Evolutionary conservation across 1,140 invertebrate genomes (phyloP).

Genomic region (Agraylea sexmaculata): DNA sequence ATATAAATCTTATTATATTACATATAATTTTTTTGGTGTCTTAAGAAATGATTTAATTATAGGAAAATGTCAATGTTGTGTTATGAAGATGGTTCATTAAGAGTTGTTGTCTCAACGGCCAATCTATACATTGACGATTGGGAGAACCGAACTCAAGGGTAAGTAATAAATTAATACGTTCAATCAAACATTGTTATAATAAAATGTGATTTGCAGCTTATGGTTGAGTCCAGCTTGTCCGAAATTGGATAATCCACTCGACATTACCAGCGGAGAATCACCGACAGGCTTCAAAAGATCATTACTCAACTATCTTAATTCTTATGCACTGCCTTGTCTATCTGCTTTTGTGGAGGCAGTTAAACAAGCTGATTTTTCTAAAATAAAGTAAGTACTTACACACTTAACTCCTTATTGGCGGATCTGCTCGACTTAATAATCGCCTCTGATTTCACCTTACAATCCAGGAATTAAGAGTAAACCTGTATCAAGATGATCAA

Average conservation of each 20-base stretch:
- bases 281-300: constrained; percentile 75
- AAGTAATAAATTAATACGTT: constrained; percentile 9
- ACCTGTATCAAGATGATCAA: no score
- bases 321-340: constrained; percentile 58
- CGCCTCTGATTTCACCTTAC: no score
- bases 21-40: background rate
- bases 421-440: no score
- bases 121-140: constrained; percentile 88
- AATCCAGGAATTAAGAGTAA: no score
- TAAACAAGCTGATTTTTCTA: constrained; percentile 64
- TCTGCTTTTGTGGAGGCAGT: constrained; percentile 63
- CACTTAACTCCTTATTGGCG: no score
- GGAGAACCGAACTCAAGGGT: constrained; percentile 90
- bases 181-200: constrained; percentile 3
- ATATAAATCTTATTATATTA: constrained; percentile 3
- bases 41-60: constrained; percentile 22
- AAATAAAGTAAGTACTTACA: constrained; percentile 53
- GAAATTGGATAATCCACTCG: constrained; percentile 39
- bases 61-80: constrained; percentile 85
- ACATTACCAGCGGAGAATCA: constrained; percentile 61
- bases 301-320: constrained; percentile 66
- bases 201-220: constrained; percentile 38
- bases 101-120: constrained; percentile 83
- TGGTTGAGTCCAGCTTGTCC: constrained; percentile 81
- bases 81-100: constrained; percentile 67